Evolutionary conservation across 1,140 invertebrate genomes (phyloP).

Genomic region (Listronotus bonariensis): DNA sequence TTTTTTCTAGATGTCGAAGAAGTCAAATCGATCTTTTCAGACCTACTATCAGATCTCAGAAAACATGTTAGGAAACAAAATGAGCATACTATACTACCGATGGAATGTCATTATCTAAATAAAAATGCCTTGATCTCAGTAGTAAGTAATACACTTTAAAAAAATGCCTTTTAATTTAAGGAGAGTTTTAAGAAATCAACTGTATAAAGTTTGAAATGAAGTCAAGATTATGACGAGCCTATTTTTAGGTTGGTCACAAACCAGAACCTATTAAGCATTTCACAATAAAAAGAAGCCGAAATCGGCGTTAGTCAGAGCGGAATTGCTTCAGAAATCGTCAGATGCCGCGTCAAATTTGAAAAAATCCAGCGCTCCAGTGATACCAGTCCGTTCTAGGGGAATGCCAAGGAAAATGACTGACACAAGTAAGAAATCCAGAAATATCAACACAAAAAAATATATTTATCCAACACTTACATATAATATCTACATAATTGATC

Average conservation of each 20-base stretch:
- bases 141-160: conserved; percentile 60
- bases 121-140: conserved; percentile 88
- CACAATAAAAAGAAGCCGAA: conserved; percentile 94
- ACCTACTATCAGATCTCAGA: conserved; percentile 85
- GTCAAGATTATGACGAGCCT: too few species aligned
- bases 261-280: conserved; percentile 85
- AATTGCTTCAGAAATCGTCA: conserved; percentile 87
- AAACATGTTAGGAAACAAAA: conserved; percentile 85
- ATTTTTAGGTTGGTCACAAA: conserved; percentile 63
- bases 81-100: conserved; percentile 84
- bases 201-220: too few species aligned
- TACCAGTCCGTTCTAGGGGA: conserved; percentile 88
- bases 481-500: too few species aligned
- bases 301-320: conserved; percentile 85
- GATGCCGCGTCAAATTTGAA: conserved; percentile 89
- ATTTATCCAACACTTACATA: too few species aligned
- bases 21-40: conserved; percentile 85
- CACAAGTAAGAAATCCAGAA: conserved; percentile 75
- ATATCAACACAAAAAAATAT: too few species aligned
- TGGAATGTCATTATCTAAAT: conserved; percentile 96
- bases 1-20: conserved; percentile 72
- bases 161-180: neutral
- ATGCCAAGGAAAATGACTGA: conserved; percentile 97
- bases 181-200: too few species aligned
- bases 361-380: conserved; percentile 84